Conservation (phyloP, 2,888 invertebrate genomes). For the Adelphocoris suturalis region DNA sequence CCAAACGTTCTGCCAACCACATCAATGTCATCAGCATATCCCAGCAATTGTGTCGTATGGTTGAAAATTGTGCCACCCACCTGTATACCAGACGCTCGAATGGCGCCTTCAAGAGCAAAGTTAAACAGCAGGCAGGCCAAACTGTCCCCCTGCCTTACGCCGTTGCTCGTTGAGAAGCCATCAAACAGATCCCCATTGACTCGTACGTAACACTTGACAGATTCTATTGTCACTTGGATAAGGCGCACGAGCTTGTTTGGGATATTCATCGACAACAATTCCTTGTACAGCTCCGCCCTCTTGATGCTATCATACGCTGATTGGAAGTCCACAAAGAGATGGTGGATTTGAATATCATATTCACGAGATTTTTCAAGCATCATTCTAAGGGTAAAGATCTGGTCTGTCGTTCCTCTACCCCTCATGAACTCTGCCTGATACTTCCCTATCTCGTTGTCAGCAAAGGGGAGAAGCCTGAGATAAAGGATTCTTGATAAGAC, state of each 20-base stretch:
- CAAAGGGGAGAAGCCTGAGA: background rate
- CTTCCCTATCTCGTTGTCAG: background rate
- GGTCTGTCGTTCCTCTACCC: background rate
- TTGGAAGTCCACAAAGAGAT: background rate
- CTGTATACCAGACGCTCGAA: too few relatives aligned
- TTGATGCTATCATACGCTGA: background rate
- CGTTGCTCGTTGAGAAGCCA: background rate
- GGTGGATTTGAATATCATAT: background rate
- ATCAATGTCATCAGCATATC: background rate
- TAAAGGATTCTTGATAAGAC: too few relatives aligned
- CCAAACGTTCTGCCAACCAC: background rate
- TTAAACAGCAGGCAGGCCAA: too few relatives aligned
- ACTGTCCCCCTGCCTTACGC: background rate
- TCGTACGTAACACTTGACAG: background rate
- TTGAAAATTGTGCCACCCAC: too few relatives aligned
- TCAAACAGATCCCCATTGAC: background rate
- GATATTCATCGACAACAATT: background rate
- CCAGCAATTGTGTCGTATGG: too few relatives aligned
- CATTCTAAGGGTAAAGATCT: background rate
- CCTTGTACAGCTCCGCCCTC: background rate
- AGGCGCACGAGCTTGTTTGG: conserved; percentile 70
- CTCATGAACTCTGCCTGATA: background rate
- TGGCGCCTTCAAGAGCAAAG: too few relatives aligned
- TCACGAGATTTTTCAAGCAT: background rate
- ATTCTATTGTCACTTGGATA: background rate